phyloP scores from a whole-genome alignment of 1,140 invertebrate genomes.

The Nymphalis io region DNA sequence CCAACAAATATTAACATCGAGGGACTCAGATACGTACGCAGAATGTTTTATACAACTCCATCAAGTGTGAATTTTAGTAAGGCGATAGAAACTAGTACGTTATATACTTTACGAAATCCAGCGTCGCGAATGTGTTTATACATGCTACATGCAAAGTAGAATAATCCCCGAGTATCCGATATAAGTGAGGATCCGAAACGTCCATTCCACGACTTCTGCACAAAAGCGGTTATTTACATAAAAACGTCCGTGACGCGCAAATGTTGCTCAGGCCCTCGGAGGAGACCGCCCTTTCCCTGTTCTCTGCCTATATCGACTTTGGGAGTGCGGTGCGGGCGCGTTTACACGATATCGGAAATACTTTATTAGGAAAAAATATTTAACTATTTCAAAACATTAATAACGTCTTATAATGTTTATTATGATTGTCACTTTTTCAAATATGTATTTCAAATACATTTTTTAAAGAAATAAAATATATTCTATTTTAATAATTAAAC shows the following conservation, averaged over 20 bases:
- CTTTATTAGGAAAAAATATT: neutral
- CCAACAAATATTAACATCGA: no score
- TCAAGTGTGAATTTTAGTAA: no score
- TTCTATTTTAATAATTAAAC: no score
- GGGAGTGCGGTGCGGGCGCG: neutral
- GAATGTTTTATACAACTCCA: no score
- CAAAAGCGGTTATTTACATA: constrained; percentile 25
- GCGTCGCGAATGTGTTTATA: neutral
- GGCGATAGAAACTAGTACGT: no score
- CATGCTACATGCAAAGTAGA: neutral
- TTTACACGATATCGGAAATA: constrained; percentile 4
- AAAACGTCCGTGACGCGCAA: constrained; percentile 19
- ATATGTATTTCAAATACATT: no score
- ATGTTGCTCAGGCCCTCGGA: constrained; percentile 13
- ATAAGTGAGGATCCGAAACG: neutral
- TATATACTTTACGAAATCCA: neutral
- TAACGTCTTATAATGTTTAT: no score
- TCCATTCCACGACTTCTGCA: constrained; percentile 16
- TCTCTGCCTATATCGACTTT: constrained; percentile 10
- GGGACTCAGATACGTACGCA: no score
- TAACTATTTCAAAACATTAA: no score
- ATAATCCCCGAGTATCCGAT: constrained; percentile 3
- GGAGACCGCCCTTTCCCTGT: constrained; percentile 21
- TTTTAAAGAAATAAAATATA: no score
- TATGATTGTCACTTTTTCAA: no score